Evolutionary conservation across 2,113 vertebrate genomes (phyloP).

Genomic region (Chroicocephalus ridibundus): DNA sequence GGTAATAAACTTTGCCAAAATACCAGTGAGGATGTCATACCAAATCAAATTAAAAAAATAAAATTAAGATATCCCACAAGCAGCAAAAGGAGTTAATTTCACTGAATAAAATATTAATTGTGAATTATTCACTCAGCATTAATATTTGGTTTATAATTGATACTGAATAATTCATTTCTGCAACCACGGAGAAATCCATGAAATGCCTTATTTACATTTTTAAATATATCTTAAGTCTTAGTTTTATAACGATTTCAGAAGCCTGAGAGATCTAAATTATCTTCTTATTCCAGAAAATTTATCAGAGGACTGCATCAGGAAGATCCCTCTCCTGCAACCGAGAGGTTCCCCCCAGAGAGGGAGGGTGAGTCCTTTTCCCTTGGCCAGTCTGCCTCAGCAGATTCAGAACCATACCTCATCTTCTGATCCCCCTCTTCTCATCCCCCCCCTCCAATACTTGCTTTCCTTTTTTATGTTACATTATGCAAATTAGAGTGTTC

Average conservation of each 20-base stretch:
- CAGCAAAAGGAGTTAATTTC: background rate
- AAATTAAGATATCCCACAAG: background rate
- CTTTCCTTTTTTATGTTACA: background rate
- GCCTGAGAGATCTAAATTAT: background rate
- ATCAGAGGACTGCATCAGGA: background rate
- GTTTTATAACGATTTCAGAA: background rate
- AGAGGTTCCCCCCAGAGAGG: background rate
- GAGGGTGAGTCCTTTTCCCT: background rate
- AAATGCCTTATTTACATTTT: background rate
- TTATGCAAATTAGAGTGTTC: background rate
- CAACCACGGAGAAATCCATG: background rate
- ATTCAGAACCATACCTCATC: background rate
- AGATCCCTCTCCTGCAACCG: background rate
- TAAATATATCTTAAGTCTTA: background rate
- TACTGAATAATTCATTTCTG: constrained; percentile 10
- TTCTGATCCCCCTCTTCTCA: background rate
- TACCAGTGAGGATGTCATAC: background rate
- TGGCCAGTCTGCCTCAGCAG: background rate
- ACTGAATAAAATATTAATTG: background rate
- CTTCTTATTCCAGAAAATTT: background rate
- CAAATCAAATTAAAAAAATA: background rate
- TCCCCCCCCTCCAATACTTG: background rate
- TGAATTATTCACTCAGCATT: background rate
- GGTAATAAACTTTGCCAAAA: background rate
- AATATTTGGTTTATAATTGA: background rate